Evolutionary conservation across 2,888 invertebrate species (phyloP), one percentile per base, ranked within the genome.

Genomic region (Amphipoea lucens): DNA sequence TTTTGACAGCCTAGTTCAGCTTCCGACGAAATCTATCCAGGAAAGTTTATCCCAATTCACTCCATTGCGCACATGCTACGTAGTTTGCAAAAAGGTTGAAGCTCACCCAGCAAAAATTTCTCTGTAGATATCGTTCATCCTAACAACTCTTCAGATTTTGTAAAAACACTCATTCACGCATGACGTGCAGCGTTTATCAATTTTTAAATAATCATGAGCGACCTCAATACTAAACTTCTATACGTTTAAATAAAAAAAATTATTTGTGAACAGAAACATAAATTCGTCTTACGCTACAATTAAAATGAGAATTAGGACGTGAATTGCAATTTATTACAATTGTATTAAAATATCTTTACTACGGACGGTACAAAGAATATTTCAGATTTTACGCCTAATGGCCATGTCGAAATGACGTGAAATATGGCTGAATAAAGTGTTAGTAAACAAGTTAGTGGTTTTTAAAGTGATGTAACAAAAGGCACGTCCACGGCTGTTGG

Each of bases 241-340:
- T 36, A 36, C 36, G 36, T 5, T 42, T 36, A n/a, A n/a, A n/a
- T 36, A 36, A 36, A 36, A 84, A 86, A 82, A 60, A 84, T 82
- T 87, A 85, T 88, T 87, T 76, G 87, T 84, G 85, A 65, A 71
- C 79, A 84, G 74, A 79, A 87, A 86, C 81, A 86, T 87, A 88
- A 87, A 90, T 89, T 83, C 68, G 79, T 78, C 88, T 83, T 79
- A 88, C 81, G 82, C 86, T 87, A 87, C 85, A 86, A 88, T 88
- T 86, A 88, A 78, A 85, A 72, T 66, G 68, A 67, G 86, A 90
- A 91, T 87, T 88, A 82, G 86, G 86, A 88, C 88, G 74, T 80
- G 85, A 83, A 89, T 88, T 82, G 80, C 83, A 82, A 89, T 90
- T 90, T 90, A 90, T 91, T 89, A 83, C 73, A 82, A 87, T 84